Base-by-base conservation (phyloP, 1,140 invertebrate species). In the Euschistus heros region DNA sequence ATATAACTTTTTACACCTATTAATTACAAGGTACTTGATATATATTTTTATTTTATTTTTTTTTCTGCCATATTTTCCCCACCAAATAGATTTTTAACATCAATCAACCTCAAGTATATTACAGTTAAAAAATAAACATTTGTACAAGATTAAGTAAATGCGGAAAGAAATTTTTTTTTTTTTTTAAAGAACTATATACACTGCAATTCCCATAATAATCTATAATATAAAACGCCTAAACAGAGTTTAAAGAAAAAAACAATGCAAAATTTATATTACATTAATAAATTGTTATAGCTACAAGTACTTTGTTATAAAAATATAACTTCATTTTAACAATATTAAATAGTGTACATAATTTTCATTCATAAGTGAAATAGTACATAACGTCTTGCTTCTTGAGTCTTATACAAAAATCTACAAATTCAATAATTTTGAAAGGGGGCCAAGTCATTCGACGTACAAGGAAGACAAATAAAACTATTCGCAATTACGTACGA, bases 81-180 rank as follows among this genome's bases (percentile, higher is more conserved):
- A 18, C 22, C 52, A 54, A 13, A 24, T 30, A 30, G 27, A 30
- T 30, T 54, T 54, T 54, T 54, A 14, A 18, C 52, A 54, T 24
- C 52, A 54, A 20, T 54, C 52, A 54, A 54, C 52, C 52, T 20
- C 52, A 54, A 54, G 22, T 54, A 54, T 54, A 54, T 54, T 54
- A 54, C 52, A 54, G n/a, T 54, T 54, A 54, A 54, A 54, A 54
- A 54, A 54, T 54, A 54, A 54, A 54, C 52, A 54, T 54, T 54
- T 54, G 52, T 54, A 54, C 52, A 54, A n/a, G 22, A 54, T 54
- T 54, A 54, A 54, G 52, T 54, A 54, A 54, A 54, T 54, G 52
- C 52, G 52, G 52, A 54, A 54, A 54, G 22, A 54, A 24, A 20
- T 4, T 10, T 4, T 14, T 4, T 4, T 10, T 4, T 14, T 4